phyloP scores from a whole-genome alignment of 1,140 invertebrate species.

The Brachionus paranguensis region DNA sequence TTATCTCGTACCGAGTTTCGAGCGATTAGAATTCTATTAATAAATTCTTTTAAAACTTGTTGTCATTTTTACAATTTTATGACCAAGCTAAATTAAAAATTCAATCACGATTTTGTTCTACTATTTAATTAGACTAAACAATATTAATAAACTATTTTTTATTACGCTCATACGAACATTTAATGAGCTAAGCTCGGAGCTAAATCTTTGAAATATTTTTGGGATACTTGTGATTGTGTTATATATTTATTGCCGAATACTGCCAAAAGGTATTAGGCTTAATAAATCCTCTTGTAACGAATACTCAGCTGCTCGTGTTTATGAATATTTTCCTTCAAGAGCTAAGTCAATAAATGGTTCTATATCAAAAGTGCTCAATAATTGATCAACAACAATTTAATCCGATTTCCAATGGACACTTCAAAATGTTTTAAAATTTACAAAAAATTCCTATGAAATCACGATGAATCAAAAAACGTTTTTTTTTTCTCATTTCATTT shows the following conservation, averaged over 20 bases:
- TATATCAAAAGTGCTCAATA: neutral
- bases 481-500: neutral
- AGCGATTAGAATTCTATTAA: neutral
- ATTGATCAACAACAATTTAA: neutral
- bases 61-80: conserved; percentile 24
- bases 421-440: neutral
- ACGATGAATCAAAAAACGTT: neutral
- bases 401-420: neutral
- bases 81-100: neutral
- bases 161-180: conserved; percentile 4
- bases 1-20: neutral
- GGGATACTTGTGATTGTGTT: neutral
- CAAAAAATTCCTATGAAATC: neutral
- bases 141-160: conserved; percentile 10
- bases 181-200: neutral
- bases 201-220: conserved; percentile 1
- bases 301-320: conserved; percentile 3
- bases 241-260: conserved; percentile 16
- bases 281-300: neutral
- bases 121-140: conserved; percentile 16
- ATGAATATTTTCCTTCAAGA: neutral
- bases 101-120: neutral
- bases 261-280: conserved; percentile 1
- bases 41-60: neutral
- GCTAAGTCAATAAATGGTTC: neutral